Evolutionary conservation across 2,797 vertebrate species (phyloP).

Genomic region (Peromyscus nudipes): DNA sequence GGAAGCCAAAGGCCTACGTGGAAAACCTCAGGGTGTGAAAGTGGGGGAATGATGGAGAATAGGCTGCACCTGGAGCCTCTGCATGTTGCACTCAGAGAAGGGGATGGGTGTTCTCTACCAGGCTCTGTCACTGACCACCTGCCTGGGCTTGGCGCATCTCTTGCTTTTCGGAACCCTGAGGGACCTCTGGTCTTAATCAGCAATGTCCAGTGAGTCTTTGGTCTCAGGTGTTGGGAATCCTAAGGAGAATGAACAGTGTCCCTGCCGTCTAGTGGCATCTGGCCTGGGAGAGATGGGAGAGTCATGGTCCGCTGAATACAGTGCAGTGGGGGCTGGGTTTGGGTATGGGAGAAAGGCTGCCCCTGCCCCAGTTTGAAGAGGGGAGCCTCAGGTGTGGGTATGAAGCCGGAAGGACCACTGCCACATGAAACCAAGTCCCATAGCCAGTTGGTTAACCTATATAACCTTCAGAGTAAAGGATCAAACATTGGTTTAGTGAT

Average conservation of each 20-base stretch:
- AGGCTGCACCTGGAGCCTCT: background rate
- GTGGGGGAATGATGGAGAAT: background rate
- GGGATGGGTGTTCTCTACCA: background rate
- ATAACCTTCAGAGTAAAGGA: background rate
- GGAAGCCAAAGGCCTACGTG: background rate
- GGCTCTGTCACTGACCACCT: background rate
- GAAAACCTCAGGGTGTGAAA: background rate
- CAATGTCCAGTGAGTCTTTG: background rate
- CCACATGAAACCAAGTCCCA: background rate
- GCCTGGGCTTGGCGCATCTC: background rate
- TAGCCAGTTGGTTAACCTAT: background rate
- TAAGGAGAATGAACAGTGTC: background rate
- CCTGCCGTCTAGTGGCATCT: background rate
- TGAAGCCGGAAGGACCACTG: background rate
- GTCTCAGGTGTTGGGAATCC: background rate
- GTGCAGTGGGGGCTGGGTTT: background rate
- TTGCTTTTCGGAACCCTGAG: background rate
- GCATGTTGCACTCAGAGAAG: background rate
- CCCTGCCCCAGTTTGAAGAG: background rate
- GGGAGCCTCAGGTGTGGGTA: fast-evolving
- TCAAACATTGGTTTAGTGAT: background rate
- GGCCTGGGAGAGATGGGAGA: background rate
- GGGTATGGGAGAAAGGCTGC: background rate
- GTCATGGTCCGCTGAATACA: background rate
- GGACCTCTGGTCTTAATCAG: background rate